Base-by-base conservation (phyloP, 1,140 invertebrate genomes). In the Alviniconcha marisindica region DNA sequence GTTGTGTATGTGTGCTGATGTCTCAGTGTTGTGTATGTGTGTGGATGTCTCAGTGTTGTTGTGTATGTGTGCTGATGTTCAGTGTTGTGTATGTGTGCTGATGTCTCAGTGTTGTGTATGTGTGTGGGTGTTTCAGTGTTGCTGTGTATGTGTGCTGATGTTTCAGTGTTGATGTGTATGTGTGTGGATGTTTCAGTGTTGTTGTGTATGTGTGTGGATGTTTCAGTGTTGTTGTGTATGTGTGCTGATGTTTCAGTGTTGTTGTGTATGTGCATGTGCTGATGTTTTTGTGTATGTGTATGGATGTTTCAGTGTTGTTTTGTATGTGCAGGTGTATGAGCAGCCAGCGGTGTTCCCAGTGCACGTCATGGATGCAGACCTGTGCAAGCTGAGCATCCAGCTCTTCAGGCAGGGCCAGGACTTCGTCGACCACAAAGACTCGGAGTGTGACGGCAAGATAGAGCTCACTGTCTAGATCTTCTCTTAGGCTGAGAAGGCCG, bases 371-470 rank as follows among this genome's bases (percentile, higher is more conserved):
- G 91, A 92, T 73, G 82, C 86, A n/a, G 91, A 92, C 33, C 82
- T 92, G 33, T 91, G 85, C 66, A 91, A 90, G 87, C 85, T 90
- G 4, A 91, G 90, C 86, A 82, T 91, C 33, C 90, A 92, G 84
- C 83, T 92, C 31, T 87, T 92, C 63, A 84, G 85, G 51, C 87
- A 90, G 63, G 85, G 73, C 48, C 44, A 79, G 24, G 83, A 84
- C 51, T 71, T 73, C 38, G 78, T 71, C 7, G 83, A 84, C 42
- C 69, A 71, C 21, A 80, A 80, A 56, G 78, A 81, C 66, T 77
- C 83, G 5, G 69, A 78, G 77, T 56, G 76, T 71, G 74, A 79
- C 54, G 31, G 42, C n/a, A 54, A 66, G 42, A 36, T 66, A n/a
- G 77, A 78, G 24, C 56, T 83, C 24, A 21, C 82, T 1, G 1